phyloP scores from a whole-genome alignment of 2,888 invertebrate species.

The Isotomurus palustris region DNA sequence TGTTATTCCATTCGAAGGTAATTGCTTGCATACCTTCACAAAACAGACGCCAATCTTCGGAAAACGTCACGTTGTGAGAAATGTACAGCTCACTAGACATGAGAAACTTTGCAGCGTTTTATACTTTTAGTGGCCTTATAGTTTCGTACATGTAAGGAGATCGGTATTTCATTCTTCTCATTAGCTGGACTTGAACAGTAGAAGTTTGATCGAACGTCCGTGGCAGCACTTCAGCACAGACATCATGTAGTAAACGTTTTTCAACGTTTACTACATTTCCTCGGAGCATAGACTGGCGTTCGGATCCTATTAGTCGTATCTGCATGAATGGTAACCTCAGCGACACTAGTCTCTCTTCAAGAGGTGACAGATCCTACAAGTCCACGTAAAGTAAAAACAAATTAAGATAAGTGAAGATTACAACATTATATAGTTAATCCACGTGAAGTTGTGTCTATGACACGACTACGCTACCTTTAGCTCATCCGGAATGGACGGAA shows the following conservation, averaged over 20 bases:
- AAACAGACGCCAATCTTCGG: slow-evolving; percentile 41
- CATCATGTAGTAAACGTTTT: slow-evolving; percentile 17
- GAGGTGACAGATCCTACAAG: slow-evolving; percentile 7
- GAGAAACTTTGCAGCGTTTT: slow-evolving; percentile 33
- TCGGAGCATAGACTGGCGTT: slow-evolving; percentile 17
- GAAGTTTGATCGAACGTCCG: slow-evolving; percentile 20
- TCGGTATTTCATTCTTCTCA: slow-evolving; percentile 7
- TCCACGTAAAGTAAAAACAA: too few relatives aligned
- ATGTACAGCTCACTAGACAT: slow-evolving; percentile 12
- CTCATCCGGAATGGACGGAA: too few relatives aligned
- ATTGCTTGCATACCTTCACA: not conserved
- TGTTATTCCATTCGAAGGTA: too few relatives aligned
- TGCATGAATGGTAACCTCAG: slow-evolving; percentile 28
- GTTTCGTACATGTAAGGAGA: slow-evolving; percentile 26
- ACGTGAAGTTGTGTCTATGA: too few relatives aligned
- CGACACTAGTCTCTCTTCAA: slow-evolving; percentile 24
- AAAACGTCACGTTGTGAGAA: slow-evolving; percentile 36
- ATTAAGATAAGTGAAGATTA: too few relatives aligned
- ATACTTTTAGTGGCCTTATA: slow-evolving; percentile 20
- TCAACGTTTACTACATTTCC: slow-evolving; percentile 32
- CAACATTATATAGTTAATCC: too few relatives aligned
- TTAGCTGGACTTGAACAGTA: slow-evolving; percentile 21
- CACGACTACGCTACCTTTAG: too few relatives aligned
- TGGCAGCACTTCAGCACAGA: slow-evolving; percentile 16
- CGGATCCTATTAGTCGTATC: slow-evolving; percentile 17